These are phyloP conservation scores for Papio anubis DNA, from an alignment of 2,113 vertebrate genomes.

Conservation along the genomic window DNA sequence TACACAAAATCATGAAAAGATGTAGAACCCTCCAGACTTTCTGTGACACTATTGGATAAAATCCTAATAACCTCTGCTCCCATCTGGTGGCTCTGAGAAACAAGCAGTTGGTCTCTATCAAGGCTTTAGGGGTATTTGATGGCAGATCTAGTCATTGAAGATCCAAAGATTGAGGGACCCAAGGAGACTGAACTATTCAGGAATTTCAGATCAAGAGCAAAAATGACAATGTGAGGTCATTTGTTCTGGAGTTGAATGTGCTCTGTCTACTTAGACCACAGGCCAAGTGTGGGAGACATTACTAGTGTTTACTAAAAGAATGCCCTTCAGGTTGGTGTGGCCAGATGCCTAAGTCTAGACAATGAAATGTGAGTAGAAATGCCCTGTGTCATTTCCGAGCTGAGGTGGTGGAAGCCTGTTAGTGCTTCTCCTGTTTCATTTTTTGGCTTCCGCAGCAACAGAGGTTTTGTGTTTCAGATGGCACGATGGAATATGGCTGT, in stretches of 20 bases:
- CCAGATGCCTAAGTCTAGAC: not conserved
- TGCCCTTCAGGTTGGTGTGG: not conserved
- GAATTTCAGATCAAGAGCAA: not conserved
- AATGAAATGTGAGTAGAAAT: not conserved
- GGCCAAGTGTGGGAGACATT: not conserved
- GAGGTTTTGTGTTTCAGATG: not conserved
- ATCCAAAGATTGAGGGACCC: not conserved
- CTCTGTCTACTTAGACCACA: not conserved
- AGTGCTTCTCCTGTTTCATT: not conserved
- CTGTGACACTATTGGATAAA: slow-evolving; percentile 3
- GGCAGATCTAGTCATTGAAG: not conserved
- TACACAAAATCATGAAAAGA: slow-evolving; percentile 15
- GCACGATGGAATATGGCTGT: not conserved
- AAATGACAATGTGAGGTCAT: not conserved
- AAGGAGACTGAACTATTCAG: not conserved
- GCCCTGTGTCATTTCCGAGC: too few relatives aligned
- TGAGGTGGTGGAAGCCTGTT: not conserved
- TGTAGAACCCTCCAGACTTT: not conserved
- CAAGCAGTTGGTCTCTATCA: not conserved
- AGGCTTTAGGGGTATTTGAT: not conserved
- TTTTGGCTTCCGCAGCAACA: not conserved
- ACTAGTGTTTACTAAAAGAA: not conserved
- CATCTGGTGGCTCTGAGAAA: slow-evolving; percentile 7
- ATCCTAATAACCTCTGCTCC: not conserved
- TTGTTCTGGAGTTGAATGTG: not conserved